Base-by-base conservation (phyloP, 2,888 invertebrate genomes). In the Melikaiella ostensackeni region DNA sequence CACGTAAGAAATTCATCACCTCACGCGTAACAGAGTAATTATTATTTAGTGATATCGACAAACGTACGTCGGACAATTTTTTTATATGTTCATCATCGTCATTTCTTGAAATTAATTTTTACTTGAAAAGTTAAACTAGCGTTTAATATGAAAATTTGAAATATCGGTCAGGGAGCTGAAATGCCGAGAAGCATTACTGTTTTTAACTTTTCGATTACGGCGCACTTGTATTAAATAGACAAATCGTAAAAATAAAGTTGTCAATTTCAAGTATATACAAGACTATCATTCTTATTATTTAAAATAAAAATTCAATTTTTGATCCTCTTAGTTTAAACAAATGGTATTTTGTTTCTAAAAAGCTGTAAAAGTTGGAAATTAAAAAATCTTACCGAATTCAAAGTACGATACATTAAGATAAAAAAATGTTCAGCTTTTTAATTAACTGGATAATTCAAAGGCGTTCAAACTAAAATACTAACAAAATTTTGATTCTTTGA, bases 231-330 rank as follows among this genome's bases (percentile, higher is more conserved):
- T 85, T 82, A 79, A 81, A 80, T 78, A 81, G 82, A 75, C 38
- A 84, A 77, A 82, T 80, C 81, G 81, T 79, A 74, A 66, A 84
- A 86, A 86, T 86, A 87, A 87, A 87, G 76, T 87, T 84, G 83
- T 83, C 84, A 86, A 78, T 86, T 87, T 85, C 75, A 85, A 82
- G 82, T 84, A 86, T 76, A 79, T 76, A 78, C 74, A 76, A 75
- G 82, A 79, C 82, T 77, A 84, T 82, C 21, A 83, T 83, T 80
- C 76, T 46, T 46, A n/a, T 42, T 16, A 16, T 46, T 19, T 19
- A 5, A 16, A 7, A 0, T 33, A 33, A 7, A 33, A 33, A 38
- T 38, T 38, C 13, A 38, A 13, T 38, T 38, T 38, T 38, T 38
- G 38, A 38, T 38, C 38, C 38, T 38, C 4, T 38, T 38, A 38